These are phyloP conservation scores for Ceratina japonica DNA, from an alignment of 1,140 invertebrate species.

Conservation along the genomic window DNA sequence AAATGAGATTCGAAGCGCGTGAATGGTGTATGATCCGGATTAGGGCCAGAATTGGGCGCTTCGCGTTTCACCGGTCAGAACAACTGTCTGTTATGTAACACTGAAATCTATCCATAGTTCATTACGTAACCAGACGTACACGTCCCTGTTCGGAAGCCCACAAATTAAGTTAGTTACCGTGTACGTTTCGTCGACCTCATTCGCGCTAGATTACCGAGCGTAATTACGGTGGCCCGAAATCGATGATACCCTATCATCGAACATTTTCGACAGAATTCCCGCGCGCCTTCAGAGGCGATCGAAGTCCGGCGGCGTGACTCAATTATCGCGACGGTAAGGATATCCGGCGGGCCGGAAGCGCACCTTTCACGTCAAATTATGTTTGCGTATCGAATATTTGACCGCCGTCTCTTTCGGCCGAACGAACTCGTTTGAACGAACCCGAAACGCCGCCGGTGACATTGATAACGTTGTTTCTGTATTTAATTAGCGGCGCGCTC, in stretches of 20 bases:
- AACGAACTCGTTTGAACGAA: neutral
- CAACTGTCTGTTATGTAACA: neutral
- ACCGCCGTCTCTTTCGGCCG: neutral
- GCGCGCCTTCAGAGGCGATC: no score
- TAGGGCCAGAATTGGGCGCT: no score
- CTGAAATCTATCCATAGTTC: conserved; percentile 17
- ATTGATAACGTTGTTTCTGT: neutral
- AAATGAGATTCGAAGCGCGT: no score
- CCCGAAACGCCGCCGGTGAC: neutral
- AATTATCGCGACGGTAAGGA: no score
- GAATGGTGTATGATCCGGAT: no score
- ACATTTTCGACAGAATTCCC: neutral
- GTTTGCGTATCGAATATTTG: no score
- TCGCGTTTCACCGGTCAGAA: neutral
- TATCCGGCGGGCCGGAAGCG: no score
- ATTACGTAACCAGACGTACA: conserved; percentile 1
- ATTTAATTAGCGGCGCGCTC: neutral
- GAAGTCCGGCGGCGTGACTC: neutral
- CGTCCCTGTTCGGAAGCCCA: neutral
- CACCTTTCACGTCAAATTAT: no score
- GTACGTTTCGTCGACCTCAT: neutral
- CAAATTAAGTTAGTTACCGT: conserved; percentile 15
- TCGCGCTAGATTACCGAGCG: neutral
- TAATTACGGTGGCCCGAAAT: neutral
- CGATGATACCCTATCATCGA: neutral